phyloP scores from a whole-genome alignment of 2,888 invertebrate genomes.

The Megalurothrips usitatus region DNA sequence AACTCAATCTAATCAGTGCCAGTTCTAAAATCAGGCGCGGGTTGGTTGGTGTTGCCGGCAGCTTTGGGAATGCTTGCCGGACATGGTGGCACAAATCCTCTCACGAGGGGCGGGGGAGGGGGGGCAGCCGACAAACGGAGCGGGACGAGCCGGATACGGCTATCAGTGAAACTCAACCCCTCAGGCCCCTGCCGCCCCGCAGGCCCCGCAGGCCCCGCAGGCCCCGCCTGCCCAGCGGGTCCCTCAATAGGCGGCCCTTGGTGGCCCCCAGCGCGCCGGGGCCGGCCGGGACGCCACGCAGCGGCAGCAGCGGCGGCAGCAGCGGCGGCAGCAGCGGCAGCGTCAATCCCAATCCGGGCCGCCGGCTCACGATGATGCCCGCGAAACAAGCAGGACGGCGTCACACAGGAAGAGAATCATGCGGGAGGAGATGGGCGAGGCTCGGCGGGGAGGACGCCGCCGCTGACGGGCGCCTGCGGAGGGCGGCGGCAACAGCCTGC shows the following conservation, averaged over 20 bases:
- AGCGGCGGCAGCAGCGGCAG: background rate
- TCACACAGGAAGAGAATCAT: background rate
- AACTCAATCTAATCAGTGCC: too few species aligned
- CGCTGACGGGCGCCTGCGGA: too few species aligned
- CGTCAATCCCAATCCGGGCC: background rate
- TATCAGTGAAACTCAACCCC: conserved; percentile 12
- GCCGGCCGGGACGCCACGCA: too few species aligned
- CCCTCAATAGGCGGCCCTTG: conserved; percentile 20
- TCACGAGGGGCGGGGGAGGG: background rate
- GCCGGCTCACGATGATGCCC: background rate
- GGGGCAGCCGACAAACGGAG: background rate
- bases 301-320: too few species aligned
- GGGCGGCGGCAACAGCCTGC: conserved; percentile 36
- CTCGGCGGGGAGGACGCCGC: background rate
- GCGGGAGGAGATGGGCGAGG: background rate
- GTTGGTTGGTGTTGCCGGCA: too few species aligned
- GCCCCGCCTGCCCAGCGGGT: too few species aligned
- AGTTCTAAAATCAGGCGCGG: too few species aligned
- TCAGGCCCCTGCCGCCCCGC: background rate
- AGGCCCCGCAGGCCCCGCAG: conserved; percentile 15
- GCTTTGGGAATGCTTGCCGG: background rate
- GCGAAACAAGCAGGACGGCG: background rate
- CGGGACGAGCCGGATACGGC: conserved; percentile 13
- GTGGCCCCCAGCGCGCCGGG: too few species aligned
- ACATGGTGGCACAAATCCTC: background rate